Conservation (phyloP, 2,888 invertebrate genomes). For the Cataglyphis rosenhaueri region DNA sequence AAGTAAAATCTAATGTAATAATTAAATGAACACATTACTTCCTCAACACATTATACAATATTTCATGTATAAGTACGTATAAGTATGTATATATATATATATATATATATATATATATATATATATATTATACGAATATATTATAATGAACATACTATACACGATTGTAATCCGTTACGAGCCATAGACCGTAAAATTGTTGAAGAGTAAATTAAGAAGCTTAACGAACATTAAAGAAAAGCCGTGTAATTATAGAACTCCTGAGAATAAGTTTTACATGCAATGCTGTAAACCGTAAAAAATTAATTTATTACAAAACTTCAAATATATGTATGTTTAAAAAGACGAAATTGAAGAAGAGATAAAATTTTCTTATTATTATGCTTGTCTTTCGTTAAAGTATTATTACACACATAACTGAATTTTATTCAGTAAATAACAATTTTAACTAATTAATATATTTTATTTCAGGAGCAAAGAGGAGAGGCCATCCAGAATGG, state of each 20-base stretch:
- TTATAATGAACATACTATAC: not conserved
- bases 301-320: not conserved
- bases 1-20: not conserved
- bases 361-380: not conserved
- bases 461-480: conserved; percentile 79
- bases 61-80: not conserved
- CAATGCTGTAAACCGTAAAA: not conserved
- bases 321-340: not conserved
- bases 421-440: not conserved
- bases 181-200: conserved; percentile 19
- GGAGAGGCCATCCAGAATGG: conserved; percentile 83
- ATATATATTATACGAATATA: not conserved
- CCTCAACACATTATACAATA: not conserved
- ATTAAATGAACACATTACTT: not conserved
- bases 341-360: too few relatives aligned
- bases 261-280: conserved; percentile 9
- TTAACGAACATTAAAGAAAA: conserved; percentile 27
- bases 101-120: not conserved
- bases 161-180: conserved; percentile 15
- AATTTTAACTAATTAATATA: not conserved
- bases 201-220: conserved; percentile 7
- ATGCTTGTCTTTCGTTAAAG: not conserved
- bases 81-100: not conserved
- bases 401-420: not conserved
- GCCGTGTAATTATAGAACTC: not conserved